Conservation (phyloP, 2,888 invertebrate genomes). For the Biston stratarius region DNA sequence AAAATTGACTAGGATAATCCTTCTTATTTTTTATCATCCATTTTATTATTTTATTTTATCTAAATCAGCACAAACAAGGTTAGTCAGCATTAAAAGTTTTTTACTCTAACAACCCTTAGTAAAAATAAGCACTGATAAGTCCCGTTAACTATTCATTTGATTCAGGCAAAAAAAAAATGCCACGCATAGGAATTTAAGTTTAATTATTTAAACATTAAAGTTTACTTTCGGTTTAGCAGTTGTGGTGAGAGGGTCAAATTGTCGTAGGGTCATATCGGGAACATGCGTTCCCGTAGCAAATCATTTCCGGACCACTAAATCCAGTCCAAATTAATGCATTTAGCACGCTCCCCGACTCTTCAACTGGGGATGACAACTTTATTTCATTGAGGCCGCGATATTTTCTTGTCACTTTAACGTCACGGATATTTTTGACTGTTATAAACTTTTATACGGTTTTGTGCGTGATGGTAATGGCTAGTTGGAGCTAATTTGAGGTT, state of each 20-base stretch:
- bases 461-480: constrained; percentile 23
- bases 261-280: constrained; percentile 78
- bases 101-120: constrained; percentile 69
- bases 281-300: constrained; percentile 86
- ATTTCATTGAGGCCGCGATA: constrained; percentile 83
- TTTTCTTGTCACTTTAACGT: constrained; percentile 82
- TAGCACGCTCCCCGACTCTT: constrained; percentile 82
- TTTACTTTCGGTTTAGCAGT: constrained; percentile 59
- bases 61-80: constrained; percentile 43
- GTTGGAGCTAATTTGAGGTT: not conserved
- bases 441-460: constrained; percentile 42
- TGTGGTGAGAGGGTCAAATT: constrained; percentile 74
- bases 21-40: no score
- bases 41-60: no score
- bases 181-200: constrained; percentile 46
- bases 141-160: constrained; percentile 67
- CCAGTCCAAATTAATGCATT: constrained; percentile 86
- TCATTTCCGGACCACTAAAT: constrained; percentile 86
- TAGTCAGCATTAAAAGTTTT: constrained; percentile 41
- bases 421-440: constrained; percentile 51
- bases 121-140: constrained; percentile 69
- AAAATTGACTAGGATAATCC: no score
- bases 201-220: constrained; percentile 54
- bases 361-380: constrained; percentile 85
- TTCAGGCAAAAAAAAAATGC: constrained; percentile 45